Conservation (phyloP, 2,113 vertebrate species). For the Opisthocomus hoazin region DNA sequence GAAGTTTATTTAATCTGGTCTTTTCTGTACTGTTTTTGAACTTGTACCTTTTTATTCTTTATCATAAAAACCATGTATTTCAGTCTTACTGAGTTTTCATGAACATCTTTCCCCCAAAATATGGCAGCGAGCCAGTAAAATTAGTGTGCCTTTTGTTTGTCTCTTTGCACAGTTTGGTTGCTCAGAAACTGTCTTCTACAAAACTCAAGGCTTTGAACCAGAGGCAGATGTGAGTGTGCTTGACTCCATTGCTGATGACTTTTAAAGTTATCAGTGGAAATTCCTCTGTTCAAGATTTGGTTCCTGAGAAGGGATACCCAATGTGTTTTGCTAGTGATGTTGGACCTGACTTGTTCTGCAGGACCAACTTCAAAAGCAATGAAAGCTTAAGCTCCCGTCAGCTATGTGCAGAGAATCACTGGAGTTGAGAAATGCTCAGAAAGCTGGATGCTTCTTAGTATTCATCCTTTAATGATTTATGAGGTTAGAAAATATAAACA, state of each 20-base stretch:
- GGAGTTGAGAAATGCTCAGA: slow-evolving; percentile 2
- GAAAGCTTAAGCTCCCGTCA: background rate
- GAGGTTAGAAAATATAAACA: slow-evolving; percentile 11
- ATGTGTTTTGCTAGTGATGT: background rate
- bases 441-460: slow-evolving; percentile 16
- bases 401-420: background rate
- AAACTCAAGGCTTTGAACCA: background rate
- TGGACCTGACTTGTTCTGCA: background rate
- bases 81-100: background rate
- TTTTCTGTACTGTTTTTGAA: background rate
- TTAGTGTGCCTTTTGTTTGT: background rate
- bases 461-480: slow-evolving; percentile 27
- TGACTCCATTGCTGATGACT: background rate
- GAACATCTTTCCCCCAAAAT: background rate
- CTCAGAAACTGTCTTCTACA: background rate
- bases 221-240: background rate
- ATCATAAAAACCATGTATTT: background rate
- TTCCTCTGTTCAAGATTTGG: background rate
- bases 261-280: background rate
- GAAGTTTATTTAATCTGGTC: background rate
- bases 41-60: background rate
- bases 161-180: background rate
- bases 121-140: background rate
- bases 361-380: background rate
- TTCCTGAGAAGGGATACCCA: background rate